Evolutionary conservation across 2,113 vertebrate species (phyloP).

Genomic region (Lophotis ruficrista): DNA sequence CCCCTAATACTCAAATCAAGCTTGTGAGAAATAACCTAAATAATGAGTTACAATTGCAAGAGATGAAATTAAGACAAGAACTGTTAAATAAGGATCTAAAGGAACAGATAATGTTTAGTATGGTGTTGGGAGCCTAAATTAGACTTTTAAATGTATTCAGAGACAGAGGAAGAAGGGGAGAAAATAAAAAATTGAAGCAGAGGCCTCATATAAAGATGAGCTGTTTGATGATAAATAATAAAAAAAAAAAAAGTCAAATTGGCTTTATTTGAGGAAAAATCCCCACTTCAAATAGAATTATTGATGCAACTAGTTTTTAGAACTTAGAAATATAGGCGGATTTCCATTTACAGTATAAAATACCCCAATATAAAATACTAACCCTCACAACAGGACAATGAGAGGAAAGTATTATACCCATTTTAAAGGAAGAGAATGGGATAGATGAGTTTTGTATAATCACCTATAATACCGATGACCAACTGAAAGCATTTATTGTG

Average conservation of each 20-base stretch:
- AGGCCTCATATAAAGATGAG: constrained; percentile 28
- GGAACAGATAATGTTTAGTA: constrained; percentile 35
- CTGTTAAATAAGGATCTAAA: constrained; percentile 47
- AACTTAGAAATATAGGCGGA: neutral
- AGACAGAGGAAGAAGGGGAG: neutral
- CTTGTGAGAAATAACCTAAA: constrained; percentile 74
- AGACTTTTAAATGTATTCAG: constrained; percentile 44
- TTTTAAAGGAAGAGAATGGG: neutral
- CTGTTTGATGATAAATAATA: constrained; percentile 55
- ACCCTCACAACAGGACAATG: neutral
- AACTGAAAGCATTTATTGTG: neutral
- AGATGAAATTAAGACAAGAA: constrained; percentile 72
- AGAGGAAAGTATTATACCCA: neutral
- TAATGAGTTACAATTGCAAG: constrained; percentile 69
- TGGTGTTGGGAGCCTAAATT: constrained; percentile 32
- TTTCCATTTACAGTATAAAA: constrained; percentile 48
- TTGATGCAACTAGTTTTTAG: constrained; percentile 46
- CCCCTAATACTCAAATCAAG: constrained; percentile 73
- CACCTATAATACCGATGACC: neutral
- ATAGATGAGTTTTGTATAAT: neutral
- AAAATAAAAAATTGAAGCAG: neutral
- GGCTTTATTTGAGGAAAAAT: constrained; percentile 34
- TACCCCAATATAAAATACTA: neutral
- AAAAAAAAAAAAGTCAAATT: constrained; percentile 39
- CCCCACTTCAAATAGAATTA: constrained; percentile 49